Evolutionary conservation across 2,797 vertebrate species (phyloP).

Genomic region (Silurus lanzhouensis): DNA sequence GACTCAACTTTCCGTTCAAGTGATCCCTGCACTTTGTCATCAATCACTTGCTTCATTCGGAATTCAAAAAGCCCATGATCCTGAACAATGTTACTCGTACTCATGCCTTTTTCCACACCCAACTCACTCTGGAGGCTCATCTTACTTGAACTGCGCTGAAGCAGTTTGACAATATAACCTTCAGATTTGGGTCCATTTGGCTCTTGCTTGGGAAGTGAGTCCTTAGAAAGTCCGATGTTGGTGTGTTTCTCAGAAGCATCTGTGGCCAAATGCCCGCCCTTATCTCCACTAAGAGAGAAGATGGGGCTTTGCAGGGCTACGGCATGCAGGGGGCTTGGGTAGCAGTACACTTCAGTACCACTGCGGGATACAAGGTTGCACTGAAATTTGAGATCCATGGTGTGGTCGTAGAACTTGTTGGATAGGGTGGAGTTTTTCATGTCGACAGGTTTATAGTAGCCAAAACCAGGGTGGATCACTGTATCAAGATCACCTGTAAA

Average conservation of each 20-base stretch:
- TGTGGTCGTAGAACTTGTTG: constrained; percentile 61
- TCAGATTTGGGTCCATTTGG: constrained; percentile 65
- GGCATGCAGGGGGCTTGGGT: constrained; percentile 93
- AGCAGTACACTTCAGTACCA: constrained; percentile 85
- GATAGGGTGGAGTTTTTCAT: constrained; percentile 60
- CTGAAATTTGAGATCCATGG: constrained; percentile 82
- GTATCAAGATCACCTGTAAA: constrained; percentile 87
- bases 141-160: constrained; percentile 75
- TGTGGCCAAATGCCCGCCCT: constrained; percentile 45
- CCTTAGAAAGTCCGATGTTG: constrained; percentile 37
- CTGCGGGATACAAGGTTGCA: constrained; percentile 82
- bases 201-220: constrained; percentile 57
- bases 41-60: constrained; percentile 21
- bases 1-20: constrained; percentile 14
- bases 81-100: neutral
- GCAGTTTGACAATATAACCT: constrained; percentile 83
- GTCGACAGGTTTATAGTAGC: constrained; percentile 68
- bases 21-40: constrained; percentile 8
- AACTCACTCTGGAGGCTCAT: constrained; percentile 58
- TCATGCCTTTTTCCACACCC: constrained; percentile 54
- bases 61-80: constrained; percentile 8
- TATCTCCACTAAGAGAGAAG: constrained; percentile 73
- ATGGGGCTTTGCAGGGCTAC: constrained; percentile 94
- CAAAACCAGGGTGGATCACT: constrained; percentile 66
- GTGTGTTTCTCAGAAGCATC: constrained; percentile 51